Evolutionary conservation across 2,888 invertebrate species (phyloP), one percentile per base, ranked within the genome.

Genomic region (Tortricodes alternella): DNA sequence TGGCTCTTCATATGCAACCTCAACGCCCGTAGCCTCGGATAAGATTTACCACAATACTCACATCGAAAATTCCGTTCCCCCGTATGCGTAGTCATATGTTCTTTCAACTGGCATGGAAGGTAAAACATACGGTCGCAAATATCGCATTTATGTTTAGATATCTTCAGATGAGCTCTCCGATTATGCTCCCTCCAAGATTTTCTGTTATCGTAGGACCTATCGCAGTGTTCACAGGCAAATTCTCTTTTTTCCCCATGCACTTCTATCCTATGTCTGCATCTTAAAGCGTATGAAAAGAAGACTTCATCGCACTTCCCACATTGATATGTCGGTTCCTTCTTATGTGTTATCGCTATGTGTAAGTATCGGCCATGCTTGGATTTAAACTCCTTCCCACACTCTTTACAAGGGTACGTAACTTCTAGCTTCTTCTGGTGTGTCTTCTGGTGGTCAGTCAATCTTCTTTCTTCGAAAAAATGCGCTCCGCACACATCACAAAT

Each of bases 1-100:
- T 92, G 92, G 18, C 85, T 88, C 39, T 91, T 80, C 59, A 89
- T 78, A 67, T 92, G 92, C 3, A 91, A 89, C 7, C 86, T 73
- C 38, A 80, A 62, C 0, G 92, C 73, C 15, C 76, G 69, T 24
- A 86, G 78, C 46, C 92, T 83, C 1, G 91, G 89, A 62, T 92
- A 92, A 3, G 79, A 80, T 66, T 92, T 92, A 1, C 85, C 88
- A 57, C 92, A 92, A 39, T 82, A 79, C 8, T 84, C 76, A 32
- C 92, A 92, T 2, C 85, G 71, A 43, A 85, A 91, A 3, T 89
- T 87, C 11, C 86, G 71, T 55, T 91, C 89, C 0, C 91, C 91
- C 0, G 91, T 91, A 58, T 92, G 92, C 8, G 86, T 87, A 0
- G 91, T 79, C 70, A 89, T 82, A 61, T 92, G 92, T 1, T 91